phyloP scores from a whole-genome alignment of 2,113 vertebrate species.

The Eleginops maclovinus region DNA sequence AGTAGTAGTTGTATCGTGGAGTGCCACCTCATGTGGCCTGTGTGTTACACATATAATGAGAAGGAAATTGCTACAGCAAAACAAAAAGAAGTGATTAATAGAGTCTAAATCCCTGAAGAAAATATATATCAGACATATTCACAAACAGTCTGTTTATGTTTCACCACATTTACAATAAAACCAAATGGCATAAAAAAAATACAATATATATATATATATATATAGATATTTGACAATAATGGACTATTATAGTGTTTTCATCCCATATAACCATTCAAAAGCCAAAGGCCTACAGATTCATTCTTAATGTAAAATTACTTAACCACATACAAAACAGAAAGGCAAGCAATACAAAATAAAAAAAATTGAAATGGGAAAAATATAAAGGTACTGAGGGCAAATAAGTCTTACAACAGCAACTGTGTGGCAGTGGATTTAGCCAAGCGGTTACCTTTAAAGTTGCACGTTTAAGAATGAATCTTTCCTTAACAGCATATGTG shows the following conservation, averaged over 20 bases:
- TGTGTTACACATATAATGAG: conserved; percentile 47
- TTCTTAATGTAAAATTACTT: neutral
- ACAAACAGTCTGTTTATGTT: neutral
- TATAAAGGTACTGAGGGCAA: neutral
- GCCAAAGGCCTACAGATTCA: too few relatives aligned
- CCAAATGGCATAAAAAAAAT: neutral
- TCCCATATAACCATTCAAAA: neutral
- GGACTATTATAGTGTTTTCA: neutral
- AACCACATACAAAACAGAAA: neutral
- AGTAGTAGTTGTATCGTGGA: conserved; percentile 49
- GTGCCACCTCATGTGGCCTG: conserved; percentile 38
- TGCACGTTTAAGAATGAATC: too few relatives aligned
- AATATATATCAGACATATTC: neutral
- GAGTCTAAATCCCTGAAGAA: neutral
- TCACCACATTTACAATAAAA: neutral
- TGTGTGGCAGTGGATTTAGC: neutral
- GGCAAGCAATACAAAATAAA: neutral
- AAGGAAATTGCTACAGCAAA: conserved; percentile 26
- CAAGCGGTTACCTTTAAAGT: neutral
- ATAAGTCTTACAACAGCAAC: neutral
- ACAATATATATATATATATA: too few relatives aligned
- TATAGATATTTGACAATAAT: neutral
- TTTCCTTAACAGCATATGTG: too few relatives aligned
- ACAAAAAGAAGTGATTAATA: conserved; percentile 11
- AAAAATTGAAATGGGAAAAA: neutral